Conservation (phyloP, 2,888 invertebrate species). For the Rotaria magnacalcarata region DNA sequence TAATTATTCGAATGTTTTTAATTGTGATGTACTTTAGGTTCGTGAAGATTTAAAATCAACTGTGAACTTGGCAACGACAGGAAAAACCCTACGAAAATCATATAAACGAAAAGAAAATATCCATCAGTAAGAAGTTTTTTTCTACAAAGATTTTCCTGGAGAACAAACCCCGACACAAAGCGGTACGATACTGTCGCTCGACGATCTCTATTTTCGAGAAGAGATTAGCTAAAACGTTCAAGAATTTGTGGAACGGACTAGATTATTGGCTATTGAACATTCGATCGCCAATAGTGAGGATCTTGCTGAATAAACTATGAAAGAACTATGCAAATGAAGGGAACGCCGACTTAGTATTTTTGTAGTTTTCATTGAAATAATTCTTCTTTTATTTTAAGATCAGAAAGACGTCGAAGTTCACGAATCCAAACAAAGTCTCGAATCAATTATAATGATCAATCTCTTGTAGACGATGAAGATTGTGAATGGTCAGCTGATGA, state of each 20-base stretch:
- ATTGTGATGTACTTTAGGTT: background rate
- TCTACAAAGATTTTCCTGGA: too few species aligned
- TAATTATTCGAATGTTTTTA: background rate
- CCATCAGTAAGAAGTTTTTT: background rate
- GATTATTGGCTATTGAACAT: too few species aligned
- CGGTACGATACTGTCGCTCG: too few species aligned
- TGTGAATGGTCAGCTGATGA: background rate
- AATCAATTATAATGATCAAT: background rate
- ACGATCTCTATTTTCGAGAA: too few species aligned
- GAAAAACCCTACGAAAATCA: background rate
- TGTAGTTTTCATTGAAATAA: too few species aligned
- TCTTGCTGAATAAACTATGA: too few species aligned
- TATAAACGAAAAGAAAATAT: background rate
- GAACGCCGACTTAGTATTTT: too few species aligned
- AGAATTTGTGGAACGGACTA: too few species aligned
- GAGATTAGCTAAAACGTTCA: too few species aligned
- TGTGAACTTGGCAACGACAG: background rate
- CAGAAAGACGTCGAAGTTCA: conserved; percentile 6
- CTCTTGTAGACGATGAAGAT: background rate
- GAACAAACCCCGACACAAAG: too few species aligned
- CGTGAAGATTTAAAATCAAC: background rate
- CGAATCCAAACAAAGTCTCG: background rate
- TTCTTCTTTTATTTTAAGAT: background rate
- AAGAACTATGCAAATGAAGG: too few species aligned
- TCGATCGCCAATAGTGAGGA: too few species aligned